Conservation (phyloP, 2,797 vertebrate genomes). For the Cuniculus paca region DNA sequence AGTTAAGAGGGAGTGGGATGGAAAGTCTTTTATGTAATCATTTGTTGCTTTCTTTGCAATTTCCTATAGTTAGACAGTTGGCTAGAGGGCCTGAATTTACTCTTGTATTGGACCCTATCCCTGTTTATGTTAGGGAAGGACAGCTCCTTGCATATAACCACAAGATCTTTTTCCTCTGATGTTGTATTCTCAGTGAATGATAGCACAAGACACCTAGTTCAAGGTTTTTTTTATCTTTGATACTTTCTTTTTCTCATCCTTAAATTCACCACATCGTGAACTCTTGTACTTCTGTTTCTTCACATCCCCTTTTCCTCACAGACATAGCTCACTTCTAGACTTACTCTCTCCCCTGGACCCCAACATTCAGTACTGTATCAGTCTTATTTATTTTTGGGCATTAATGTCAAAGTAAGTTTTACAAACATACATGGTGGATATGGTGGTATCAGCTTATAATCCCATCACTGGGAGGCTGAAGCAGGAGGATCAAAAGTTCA, state of each 20-base stretch:
- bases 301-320: background rate
- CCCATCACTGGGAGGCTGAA: no score
- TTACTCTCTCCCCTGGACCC: background rate
- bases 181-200: background rate
- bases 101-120: background rate
- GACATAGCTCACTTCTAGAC: background rate
- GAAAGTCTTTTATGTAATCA: background rate
- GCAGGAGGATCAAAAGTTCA: no score
- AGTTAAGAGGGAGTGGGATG: background rate
- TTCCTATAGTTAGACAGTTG: background rate
- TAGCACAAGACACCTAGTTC: background rate
- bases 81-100: background rate
- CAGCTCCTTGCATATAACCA: no score
- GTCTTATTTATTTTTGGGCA: no score
- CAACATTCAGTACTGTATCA: background rate
- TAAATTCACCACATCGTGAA: background rate
- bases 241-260: background rate
- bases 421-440: no score
- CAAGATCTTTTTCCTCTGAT: background rate
- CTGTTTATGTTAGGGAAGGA: no score
- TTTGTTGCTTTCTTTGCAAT: background rate
- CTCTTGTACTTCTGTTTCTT: background rate
- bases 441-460: no score
- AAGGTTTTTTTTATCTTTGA: background rate
- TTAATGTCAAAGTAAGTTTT: no score